Evolutionary conservation across 2,888 invertebrate genomes (phyloP).

Genomic region (Trichopria drosophilae): DNA sequence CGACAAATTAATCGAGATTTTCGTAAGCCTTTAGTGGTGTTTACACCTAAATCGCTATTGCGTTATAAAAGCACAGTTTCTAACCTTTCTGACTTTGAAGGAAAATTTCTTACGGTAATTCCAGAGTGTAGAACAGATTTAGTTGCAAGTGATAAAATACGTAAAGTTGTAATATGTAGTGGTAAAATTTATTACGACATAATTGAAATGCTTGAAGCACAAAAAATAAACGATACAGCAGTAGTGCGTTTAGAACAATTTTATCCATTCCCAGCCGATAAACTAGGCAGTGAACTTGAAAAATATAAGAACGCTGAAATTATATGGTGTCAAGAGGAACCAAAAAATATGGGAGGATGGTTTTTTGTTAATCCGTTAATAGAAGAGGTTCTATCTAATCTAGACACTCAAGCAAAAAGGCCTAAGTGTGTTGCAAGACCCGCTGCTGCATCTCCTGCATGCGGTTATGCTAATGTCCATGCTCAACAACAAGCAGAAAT

Average conservation of each 20-base stretch:
- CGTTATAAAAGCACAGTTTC: constrained; percentile 1
- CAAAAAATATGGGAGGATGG: constrained; percentile 1
- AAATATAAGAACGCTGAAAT: constrained; percentile 3
- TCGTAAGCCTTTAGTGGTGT: neutral
- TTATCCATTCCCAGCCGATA: constrained; percentile 4
- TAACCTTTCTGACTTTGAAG: constrained; percentile 1
- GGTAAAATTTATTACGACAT: constrained; percentile 1
- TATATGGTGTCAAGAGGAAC: constrained; percentile 5
- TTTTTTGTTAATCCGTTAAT: neutral
- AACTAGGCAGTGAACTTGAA: constrained; percentile 2
- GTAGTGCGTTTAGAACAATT: constrained; percentile 14
- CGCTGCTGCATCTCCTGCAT: constrained; percentile 23
- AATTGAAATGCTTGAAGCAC: constrained; percentile 3
- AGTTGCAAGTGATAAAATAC: constrained; percentile 4
- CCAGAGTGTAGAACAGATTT: constrained; percentile 3
- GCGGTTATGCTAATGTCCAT: constrained; percentile 21
- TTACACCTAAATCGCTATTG: constrained; percentile 1
- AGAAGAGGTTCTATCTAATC: constrained; percentile 17
- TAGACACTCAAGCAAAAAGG: constrained; percentile 20
- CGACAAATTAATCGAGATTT: neutral
- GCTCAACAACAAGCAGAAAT: constrained; percentile 19
- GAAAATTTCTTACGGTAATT: constrained; percentile 2
- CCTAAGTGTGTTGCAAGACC: constrained; percentile 17
- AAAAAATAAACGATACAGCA: constrained; percentile 14
- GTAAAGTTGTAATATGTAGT: constrained; percentile 2